Evolutionary conservation across 2,113 vertebrate genomes (phyloP).

Genomic region (Psilopogon haemacephalus): DNA sequence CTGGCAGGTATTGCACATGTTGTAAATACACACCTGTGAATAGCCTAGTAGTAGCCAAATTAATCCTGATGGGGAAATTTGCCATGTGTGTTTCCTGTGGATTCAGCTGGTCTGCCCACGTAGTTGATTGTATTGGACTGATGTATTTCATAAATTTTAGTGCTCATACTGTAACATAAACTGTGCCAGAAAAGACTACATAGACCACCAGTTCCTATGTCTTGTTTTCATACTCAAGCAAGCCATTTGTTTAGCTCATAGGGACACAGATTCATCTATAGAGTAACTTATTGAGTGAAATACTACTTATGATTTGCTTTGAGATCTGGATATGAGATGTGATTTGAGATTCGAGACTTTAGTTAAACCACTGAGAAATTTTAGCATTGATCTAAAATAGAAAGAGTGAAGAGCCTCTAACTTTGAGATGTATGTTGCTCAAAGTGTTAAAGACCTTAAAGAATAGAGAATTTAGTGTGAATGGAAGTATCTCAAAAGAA

Average conservation of each 20-base stretch:
- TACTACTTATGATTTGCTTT: not conserved
- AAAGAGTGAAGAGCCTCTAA: not conserved
- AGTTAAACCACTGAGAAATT: not conserved
- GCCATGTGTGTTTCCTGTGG: not conserved
- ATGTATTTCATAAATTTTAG: not conserved
- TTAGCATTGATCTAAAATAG: not conserved
- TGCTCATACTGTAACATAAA: not conserved
- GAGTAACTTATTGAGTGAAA: not conserved
- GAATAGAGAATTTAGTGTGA: not conserved
- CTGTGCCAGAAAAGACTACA: not conserved
- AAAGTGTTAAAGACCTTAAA: not conserved
- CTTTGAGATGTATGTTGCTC: not conserved
- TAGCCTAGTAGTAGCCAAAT: not conserved
- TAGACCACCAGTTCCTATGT: not conserved
- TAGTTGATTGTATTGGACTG: not conserved
- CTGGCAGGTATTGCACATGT: not conserved
- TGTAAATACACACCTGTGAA: not conserved
- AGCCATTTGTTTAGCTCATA: not conserved
- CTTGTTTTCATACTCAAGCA: not conserved
- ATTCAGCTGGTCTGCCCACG: not conserved
- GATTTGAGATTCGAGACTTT: not conserved
- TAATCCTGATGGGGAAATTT: not conserved
- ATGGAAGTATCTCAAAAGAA: not conserved
- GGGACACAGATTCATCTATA: not conserved
- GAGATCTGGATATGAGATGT: not conserved